These are phyloP conservation scores for Psettodes erumei DNA, from an alignment of 2,113 vertebrate genomes.

Conservation along the genomic window DNA sequence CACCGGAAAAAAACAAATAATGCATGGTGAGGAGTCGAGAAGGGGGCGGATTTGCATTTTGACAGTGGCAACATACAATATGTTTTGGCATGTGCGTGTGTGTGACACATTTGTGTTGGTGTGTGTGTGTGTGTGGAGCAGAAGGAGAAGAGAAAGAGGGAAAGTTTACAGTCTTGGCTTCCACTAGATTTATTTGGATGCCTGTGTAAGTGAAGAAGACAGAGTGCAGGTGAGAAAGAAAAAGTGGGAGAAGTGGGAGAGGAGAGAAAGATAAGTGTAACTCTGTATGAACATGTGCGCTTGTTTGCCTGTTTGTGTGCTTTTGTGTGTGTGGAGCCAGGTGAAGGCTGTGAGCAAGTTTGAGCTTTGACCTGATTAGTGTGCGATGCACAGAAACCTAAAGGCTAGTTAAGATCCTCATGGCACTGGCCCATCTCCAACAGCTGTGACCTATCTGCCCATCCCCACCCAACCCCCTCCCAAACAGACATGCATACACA, in stretches of 20 bases:
- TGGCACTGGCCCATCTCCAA: constrained; percentile 68
- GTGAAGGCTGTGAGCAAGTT: constrained; percentile 73
- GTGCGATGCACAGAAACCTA: constrained; percentile 66
- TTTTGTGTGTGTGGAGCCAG: constrained; percentile 58
- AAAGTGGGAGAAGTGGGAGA: background rate
- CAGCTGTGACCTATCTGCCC: constrained; percentile 65
- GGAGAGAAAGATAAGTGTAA: constrained; percentile 8
- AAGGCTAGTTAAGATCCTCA: constrained; percentile 66
- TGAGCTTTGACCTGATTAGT: constrained; percentile 64
- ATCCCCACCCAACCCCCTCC: background rate
- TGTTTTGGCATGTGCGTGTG: constrained; percentile 59
- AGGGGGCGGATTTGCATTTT: constrained; percentile 63
- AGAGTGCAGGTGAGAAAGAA: background rate
- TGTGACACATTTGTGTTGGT: constrained; percentile 37
- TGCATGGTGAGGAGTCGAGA: constrained; percentile 20
- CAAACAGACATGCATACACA: constrained; percentile 30
- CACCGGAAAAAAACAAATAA: constrained; percentile 26
- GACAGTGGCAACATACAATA: constrained; percentile 54
- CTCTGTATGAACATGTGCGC: background rate
- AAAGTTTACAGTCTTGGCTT: constrained; percentile 32
- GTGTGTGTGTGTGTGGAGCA: background rate
- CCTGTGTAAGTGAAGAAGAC: constrained; percentile 3
- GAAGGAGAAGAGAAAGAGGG: background rate
- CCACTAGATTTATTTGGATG: constrained; percentile 17
- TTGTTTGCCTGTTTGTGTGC: constrained; percentile 21